Base-by-base conservation (phyloP, 2,888 invertebrate genomes). In the Pristionchus fissidentatus region DNA sequence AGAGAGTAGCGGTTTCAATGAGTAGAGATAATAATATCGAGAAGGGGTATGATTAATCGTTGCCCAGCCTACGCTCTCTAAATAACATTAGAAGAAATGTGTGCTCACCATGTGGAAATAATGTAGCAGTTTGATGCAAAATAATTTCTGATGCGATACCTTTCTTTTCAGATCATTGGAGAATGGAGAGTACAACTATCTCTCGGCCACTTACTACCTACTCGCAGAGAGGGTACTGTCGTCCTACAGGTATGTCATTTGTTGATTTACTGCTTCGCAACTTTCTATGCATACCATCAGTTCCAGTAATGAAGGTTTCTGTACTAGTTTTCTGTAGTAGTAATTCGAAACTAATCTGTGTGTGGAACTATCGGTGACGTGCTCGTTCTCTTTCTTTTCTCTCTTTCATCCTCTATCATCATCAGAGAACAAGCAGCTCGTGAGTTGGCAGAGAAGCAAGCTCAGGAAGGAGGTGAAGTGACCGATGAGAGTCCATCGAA, bases 201-300 rank as follows among this genome's bases (percentile, higher is more conserved):
- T 99, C 91, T 98, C 98, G 46, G 98, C 98, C 75, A 99, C 98
- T 32, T 99, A 98, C 94, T 99, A 96, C 94, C 94, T 99, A 89
- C 94, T 99, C 90, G 98, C 97, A 22, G 99, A 99, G 93, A 94
- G 97, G 87, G 96, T 97, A 93, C 94, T 99, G 66, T 94, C 96
- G 87, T 95, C 88, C 8, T 90, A 90, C 92, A 94, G 96, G 90
- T 95, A 95, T 90, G 49, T 62, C 26, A 0, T 13, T n/a, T 22
- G 3, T 57, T 57, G 19, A 57, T 57, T 57, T 0, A 22, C 26
- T 57, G 1, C 2, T 26, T n/a, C 57, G 52, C 19, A 49, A 19
- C 10, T 19, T n/a, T n/a, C n/a, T n/a, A n/a, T n/a, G n/a, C n/a
- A n/a, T n/a, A n/a, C n/a, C n/a, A n/a, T n/a, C n/a, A n/a, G n/a